These are phyloP conservation scores for Intellagama lesueurii DNA, from an alignment of 2,797 vertebrate species.

Conservation along the genomic window DNA sequence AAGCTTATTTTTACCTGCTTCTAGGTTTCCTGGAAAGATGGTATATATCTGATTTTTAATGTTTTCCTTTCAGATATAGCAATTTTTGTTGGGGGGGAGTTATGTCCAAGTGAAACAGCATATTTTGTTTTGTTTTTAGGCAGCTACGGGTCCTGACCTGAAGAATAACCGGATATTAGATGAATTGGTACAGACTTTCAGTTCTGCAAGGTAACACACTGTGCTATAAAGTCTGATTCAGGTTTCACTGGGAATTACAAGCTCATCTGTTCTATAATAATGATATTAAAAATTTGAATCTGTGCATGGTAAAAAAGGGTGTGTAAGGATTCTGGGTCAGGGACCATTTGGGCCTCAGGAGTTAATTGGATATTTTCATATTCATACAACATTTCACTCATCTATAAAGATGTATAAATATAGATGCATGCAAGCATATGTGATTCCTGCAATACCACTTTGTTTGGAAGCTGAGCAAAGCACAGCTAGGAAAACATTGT, in stretches of 20 bases:
- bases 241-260: not conserved
- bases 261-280: not conserved
- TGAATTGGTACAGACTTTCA: slow-evolving; percentile 89
- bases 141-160: slow-evolving; percentile 88
- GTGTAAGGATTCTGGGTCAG: not conserved
- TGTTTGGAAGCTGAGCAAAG: not conserved
- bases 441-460: not conserved
- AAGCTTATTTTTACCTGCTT: not conserved
- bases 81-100: not conserved
- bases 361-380: not conserved
- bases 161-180: slow-evolving; percentile 92
- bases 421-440: not conserved
- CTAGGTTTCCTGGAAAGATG: slow-evolving; percentile 30
- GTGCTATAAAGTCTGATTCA: slow-evolving; percentile 6
- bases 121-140: slow-evolving; percentile 76
- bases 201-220: slow-evolving; percentile 85
- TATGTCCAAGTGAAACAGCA: slow-evolving; percentile 29
- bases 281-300: not conserved
- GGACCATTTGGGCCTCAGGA: not conserved
- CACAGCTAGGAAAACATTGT: not conserved
- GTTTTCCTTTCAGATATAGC: slow-evolving; percentile 30
- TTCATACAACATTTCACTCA: not conserved
- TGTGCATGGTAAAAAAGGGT: not conserved
- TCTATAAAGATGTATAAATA: not conserved
- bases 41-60: slow-evolving; percentile 39